phyloP scores from a whole-genome alignment of 2,113 vertebrate genomes.

The Pterocles orientalis region DNA sequence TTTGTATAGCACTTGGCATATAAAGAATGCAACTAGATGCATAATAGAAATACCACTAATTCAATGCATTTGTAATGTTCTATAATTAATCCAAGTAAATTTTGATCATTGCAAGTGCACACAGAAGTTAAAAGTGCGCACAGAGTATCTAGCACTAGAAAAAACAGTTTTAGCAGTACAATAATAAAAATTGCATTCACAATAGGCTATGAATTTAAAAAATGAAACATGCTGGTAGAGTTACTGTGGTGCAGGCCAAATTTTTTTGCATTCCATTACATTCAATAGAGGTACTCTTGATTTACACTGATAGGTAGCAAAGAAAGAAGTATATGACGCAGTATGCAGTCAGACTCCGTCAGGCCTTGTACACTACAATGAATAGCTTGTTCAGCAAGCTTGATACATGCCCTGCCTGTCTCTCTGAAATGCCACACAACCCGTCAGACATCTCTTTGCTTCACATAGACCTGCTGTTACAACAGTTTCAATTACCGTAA shows the following conservation, averaged over 20 bases:
- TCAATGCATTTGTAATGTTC: not conserved
- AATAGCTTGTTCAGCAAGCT: not conserved
- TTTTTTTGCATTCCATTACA: not conserved
- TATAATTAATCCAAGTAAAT: not conserved
- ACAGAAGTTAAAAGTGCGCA: not conserved
- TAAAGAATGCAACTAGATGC: not conserved
- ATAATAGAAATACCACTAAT: not conserved
- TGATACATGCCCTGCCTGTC: not conserved
- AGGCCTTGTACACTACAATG: not conserved
- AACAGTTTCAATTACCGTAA: not conserved
- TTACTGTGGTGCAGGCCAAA: not conserved
- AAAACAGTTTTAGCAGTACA: not conserved
- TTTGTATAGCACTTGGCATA: not conserved
- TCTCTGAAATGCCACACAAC: not conserved
- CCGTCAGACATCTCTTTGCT: not conserved
- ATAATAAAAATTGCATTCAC: not conserved
- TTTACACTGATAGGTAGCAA: not conserved
- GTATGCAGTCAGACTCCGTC: not conserved
- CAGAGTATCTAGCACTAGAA: not conserved
- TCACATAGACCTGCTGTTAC: not conserved
- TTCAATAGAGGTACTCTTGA: not conserved
- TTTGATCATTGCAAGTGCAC: not conserved
- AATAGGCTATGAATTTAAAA: not conserved
- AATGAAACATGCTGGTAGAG: not conserved
- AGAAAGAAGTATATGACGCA: not conserved